A percentile compares a stretch with the other conserved stretches of the same genome.
These are phyloP conservation scores for Eristalis arbustorum DNA, from an alignment of 2,888 invertebrate genomes.

Conservation along the genomic window DNA sequence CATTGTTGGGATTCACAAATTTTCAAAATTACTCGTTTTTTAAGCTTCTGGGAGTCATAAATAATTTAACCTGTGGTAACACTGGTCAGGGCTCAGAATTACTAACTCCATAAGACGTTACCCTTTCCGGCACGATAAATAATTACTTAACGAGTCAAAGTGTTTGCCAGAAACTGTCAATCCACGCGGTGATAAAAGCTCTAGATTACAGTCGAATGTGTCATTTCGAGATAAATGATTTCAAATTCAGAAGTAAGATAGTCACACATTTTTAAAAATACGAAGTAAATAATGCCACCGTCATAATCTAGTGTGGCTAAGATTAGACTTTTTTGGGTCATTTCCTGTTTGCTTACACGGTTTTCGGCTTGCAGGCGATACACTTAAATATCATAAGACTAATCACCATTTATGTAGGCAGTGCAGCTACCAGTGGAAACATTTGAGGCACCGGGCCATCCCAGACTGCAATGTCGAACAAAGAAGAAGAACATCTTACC, in stretches of 20 bases:
- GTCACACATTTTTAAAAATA: neutral
- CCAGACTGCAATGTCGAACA: too few species aligned
- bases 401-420: too few species aligned
- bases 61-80: too few species aligned
- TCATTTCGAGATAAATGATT: neutral
- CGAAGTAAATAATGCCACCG: neutral
- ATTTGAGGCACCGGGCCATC: too few species aligned
- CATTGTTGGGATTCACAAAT: too few species aligned
- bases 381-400: too few species aligned
- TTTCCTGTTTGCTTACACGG: neutral
- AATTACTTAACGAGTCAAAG: neutral
- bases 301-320: neutral
- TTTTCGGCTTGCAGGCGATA: neutral
- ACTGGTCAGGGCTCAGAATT: too few species aligned
- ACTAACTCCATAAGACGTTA: neutral
- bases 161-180: neutral
- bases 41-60: too few species aligned
- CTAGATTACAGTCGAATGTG: neutral
- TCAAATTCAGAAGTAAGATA: neutral
- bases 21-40: too few species aligned
- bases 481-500: too few species aligned
- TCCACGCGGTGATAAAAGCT: neutral
- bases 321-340: neutral
- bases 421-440: too few species aligned
- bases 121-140: neutral